Conservation (phyloP, 2,797 vertebrate genomes). For the Sciaenops ocellatus region DNA sequence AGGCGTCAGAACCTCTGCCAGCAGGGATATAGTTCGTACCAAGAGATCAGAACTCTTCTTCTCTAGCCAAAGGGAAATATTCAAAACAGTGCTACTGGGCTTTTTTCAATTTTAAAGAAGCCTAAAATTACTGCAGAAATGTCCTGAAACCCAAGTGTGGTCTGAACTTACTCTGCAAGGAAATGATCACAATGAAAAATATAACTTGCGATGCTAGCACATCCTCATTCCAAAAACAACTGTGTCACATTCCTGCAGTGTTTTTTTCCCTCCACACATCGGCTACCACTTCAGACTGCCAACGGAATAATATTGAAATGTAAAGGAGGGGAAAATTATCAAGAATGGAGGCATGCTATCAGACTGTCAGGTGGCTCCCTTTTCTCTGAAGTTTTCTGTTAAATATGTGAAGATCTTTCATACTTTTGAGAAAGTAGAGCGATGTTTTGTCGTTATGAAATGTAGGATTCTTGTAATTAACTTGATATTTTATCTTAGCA, state of each 20-base stretch:
- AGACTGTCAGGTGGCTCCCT: slow-evolving; percentile 49
- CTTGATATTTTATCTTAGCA: not conserved
- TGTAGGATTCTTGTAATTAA: not conserved
- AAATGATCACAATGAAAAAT: slow-evolving; percentile 65
- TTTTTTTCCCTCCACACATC: slow-evolving; percentile 14
- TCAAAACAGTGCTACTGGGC: slow-evolving; percentile 74
- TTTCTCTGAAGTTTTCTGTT: slow-evolving; percentile 41
- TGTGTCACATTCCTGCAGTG: slow-evolving; percentile 47
- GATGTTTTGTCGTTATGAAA: not conserved
- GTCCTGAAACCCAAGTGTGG: slow-evolving; percentile 62
- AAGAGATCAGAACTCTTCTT: slow-evolving; percentile 74
- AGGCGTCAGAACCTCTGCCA: slow-evolving; percentile 78
- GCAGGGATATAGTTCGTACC: slow-evolving; percentile 72
- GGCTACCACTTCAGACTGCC: slow-evolving; percentile 50
- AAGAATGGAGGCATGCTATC: slow-evolving; percentile 45
- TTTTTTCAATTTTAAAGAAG: slow-evolving; percentile 67
- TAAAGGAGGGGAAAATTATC: slow-evolving; percentile 40
- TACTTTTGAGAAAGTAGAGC: slow-evolving; percentile 18
- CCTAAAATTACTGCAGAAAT: slow-evolving; percentile 63
- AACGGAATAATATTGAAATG: slow-evolving; percentile 24
- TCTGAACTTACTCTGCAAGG: slow-evolving; percentile 58
- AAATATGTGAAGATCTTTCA: slow-evolving; percentile 17
- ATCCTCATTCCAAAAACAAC: slow-evolving; percentile 56
- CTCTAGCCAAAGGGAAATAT: slow-evolving; percentile 77
- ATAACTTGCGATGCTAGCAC: slow-evolving; percentile 36